Conservation (phyloP, 2,797 vertebrate genomes). For the Kryptolebias ocellatus region DNA sequence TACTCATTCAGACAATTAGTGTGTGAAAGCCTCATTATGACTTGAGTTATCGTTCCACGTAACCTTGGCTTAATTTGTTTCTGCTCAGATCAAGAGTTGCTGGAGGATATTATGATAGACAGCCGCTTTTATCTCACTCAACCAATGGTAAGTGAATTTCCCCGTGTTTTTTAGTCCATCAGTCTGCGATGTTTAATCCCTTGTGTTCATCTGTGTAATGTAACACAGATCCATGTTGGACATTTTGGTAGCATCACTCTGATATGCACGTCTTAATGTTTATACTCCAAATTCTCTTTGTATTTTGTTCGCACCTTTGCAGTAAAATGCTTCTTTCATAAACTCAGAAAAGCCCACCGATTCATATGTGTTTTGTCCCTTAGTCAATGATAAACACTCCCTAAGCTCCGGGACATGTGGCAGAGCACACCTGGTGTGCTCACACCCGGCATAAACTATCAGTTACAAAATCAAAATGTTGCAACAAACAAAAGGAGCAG, state of each 20-base stretch:
- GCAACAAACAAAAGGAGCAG: constrained; percentile 12
- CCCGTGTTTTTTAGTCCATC: neutral
- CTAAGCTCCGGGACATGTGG: constrained; percentile 44
- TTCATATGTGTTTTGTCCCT: constrained; percentile 42
- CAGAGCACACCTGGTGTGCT: constrained; percentile 8
- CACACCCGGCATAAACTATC: constrained; percentile 36
- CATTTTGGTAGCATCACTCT: neutral
- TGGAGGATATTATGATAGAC: constrained; percentile 89
- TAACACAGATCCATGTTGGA: neutral
- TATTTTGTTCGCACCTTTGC: constrained; percentile 25
- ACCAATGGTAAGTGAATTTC: constrained; percentile 83
- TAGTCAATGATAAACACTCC: constrained; percentile 57
- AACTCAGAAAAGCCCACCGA: constrained; percentile 46
- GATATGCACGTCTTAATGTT: constrained; percentile 40
- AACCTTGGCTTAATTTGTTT: constrained; percentile 39
- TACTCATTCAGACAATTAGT: constrained; percentile 36
- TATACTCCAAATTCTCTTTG: constrained; percentile 18
- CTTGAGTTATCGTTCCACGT: constrained; percentile 21
- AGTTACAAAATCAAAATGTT: constrained; percentile 43
- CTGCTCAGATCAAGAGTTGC: constrained; percentile 88
- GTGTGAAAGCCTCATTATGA: constrained; percentile 21
- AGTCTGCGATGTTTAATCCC: constrained; percentile 1
- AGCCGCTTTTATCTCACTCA: constrained; percentile 83
- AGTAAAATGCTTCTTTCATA: constrained; percentile 47
- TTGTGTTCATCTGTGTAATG: constrained; percentile 5